Conservation (phyloP, 1,140 invertebrate genomes). For the Tetraneura akinire region DNA sequence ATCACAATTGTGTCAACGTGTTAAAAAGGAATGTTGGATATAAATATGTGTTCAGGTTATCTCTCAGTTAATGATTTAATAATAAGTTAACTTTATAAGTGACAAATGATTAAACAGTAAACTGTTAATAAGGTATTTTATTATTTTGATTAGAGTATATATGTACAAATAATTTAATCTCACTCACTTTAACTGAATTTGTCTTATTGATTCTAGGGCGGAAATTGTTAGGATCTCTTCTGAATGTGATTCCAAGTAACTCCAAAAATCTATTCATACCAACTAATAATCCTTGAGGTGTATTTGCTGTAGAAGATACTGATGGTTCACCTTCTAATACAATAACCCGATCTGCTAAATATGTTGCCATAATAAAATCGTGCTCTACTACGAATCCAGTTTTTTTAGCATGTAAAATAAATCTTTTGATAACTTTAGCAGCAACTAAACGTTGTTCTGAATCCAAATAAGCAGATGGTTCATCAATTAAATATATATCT, state of each 20-base stretch:
- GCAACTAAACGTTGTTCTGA: slow-evolving; percentile 99
- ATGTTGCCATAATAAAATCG: slow-evolving; percentile 99
- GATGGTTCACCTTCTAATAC: slow-evolving; percentile 96
- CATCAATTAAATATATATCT: slow-evolving; percentile 98
- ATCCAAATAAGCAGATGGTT: slow-evolving; percentile 98
- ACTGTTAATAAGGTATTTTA: too few species aligned
- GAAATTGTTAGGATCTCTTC: slow-evolving; percentile 98
- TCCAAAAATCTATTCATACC: slow-evolving; percentile 99
- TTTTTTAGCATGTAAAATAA: slow-evolving; percentile 98
- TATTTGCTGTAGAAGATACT: slow-evolving; percentile 82
- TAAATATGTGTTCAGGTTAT: too few species aligned
- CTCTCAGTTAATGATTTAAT: too few species aligned
- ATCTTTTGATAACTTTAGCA: slow-evolving; percentile 98
- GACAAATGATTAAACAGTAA: too few species aligned
- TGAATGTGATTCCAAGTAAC: slow-evolving; percentile 96
- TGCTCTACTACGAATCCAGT: slow-evolving; percentile 99
- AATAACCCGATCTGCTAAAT: slow-evolving; percentile 97
- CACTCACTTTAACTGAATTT: slow-evolving; percentile 87
- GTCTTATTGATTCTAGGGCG: slow-evolving; percentile 97
- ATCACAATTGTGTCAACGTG: too few species aligned
- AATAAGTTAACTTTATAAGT: too few species aligned
- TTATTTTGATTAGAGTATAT: not conserved
- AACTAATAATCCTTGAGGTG: slow-evolving; percentile 89
- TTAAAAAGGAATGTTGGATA: too few species aligned
- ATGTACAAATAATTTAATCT: not conserved